A percentile compares a stretch with the other conserved stretches of the same genome.
phyloP scores from a whole-genome alignment of 2,888 invertebrate genomes.

The Anthoptus insignis region DNA sequence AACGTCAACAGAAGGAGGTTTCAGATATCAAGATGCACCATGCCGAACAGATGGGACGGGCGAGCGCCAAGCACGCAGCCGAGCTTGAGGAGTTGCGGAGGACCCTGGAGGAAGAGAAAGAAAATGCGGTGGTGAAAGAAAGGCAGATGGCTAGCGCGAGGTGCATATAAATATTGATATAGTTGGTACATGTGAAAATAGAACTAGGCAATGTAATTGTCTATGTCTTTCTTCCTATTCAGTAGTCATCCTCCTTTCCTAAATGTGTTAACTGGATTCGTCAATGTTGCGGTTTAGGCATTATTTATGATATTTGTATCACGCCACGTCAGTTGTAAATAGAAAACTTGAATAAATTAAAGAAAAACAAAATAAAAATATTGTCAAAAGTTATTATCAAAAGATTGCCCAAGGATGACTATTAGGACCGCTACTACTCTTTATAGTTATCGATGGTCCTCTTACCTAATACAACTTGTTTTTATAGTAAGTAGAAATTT shows the following conservation, averaged over 20 bases:
- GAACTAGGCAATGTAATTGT: not conserved
- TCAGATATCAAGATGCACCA: constrained; percentile 81
- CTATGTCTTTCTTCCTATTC: too few species aligned
- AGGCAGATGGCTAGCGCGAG: constrained; percentile 78
- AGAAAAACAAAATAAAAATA: not conserved
- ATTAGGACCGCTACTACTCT: not conserved
- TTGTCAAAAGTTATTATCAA: too few species aligned
- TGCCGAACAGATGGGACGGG: constrained; percentile 71
- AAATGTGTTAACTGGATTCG: too few species aligned
- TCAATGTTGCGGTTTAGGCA: too few species aligned
- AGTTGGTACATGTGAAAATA: too few species aligned
- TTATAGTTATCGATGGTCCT: too few species aligned
- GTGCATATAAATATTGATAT: too few species aligned
- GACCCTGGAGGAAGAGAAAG: constrained; percentile 76
- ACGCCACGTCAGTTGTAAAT: too few species aligned
- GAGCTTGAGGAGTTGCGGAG: constrained; percentile 86
- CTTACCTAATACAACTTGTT: not conserved
- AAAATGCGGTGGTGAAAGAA: constrained; percentile 75
- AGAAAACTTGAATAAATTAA: too few species aligned
- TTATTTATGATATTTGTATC: too few species aligned
- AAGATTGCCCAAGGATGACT: not conserved
- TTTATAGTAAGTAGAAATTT: too few species aligned
- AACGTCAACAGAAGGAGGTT: constrained; percentile 89
- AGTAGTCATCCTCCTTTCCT: too few species aligned
- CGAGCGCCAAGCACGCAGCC: constrained; percentile 74